Conservation (phyloP, 2,797 vertebrate genomes). For the Psittacula echo region DNA sequence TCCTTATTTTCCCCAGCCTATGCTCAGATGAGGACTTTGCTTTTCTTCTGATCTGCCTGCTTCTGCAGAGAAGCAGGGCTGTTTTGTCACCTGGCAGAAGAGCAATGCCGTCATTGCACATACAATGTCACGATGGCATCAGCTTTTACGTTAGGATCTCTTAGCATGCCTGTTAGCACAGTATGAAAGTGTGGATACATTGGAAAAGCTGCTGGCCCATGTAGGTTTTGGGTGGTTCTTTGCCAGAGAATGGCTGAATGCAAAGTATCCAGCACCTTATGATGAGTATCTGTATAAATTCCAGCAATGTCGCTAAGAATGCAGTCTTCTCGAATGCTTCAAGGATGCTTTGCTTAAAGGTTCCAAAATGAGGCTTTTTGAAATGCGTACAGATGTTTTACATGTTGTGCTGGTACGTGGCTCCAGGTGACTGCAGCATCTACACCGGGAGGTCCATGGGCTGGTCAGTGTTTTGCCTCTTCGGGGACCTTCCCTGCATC, state of each 20-base stretch:
- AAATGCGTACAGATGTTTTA: fast-evolving
- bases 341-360: background rate
- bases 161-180: background rate
- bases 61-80: background rate
- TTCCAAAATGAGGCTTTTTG: background rate
- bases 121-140: background rate
- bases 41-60: background rate
- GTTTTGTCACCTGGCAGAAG: background rate
- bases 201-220: background rate
- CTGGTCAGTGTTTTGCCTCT: background rate
- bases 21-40: background rate
- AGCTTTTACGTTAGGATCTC: background rate
- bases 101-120: fast-evolving
- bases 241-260: fast-evolving
- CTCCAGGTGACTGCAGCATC: background rate
- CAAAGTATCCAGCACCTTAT: background rate
- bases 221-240: background rate
- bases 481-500: background rate
- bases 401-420: fast-evolving
- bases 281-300: background rate
- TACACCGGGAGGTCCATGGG: background rate
- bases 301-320: fast-evolving
- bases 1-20: background rate
- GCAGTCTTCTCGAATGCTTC: background rate
- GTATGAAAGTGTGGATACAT: fast-evolving